Conservation (phyloP, 1,140 invertebrate genomes). For the Hyposmocoma kahamanoa region DNA sequence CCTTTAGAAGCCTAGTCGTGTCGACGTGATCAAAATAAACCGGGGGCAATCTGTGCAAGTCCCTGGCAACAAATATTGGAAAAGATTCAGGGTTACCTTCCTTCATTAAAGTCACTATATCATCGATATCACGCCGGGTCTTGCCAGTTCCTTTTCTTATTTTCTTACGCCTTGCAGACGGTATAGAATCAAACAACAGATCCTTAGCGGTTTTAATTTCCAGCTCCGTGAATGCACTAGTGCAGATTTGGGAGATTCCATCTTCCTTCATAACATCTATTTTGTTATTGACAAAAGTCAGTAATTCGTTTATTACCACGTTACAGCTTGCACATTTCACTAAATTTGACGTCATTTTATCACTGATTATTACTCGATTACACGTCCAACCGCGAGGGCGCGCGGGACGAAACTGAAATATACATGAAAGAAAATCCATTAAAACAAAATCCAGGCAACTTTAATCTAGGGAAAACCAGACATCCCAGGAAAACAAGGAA, state of each 20-base stretch:
- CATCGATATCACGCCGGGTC: background rate
- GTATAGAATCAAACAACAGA: background rate
- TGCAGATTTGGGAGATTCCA: background rate
- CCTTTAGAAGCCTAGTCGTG: conserved; percentile 1
- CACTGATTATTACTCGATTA: no score
- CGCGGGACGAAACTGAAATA: no score
- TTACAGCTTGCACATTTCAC: background rate
- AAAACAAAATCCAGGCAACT: no score
- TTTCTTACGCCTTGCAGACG: background rate
- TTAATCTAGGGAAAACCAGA: no score
- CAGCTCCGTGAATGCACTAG: background rate
- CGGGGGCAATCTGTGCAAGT: conserved; percentile 1
- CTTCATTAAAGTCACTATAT: background rate
- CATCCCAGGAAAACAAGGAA: no score
- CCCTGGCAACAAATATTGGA: conserved; percentile 1
- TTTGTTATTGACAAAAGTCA: background rate
- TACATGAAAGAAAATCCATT: no score
- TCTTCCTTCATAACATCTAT: background rate
- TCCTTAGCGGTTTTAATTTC: background rate
- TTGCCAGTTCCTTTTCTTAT: background rate
- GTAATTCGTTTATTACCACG: no score
- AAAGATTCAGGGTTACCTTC: background rate
- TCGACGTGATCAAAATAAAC: conserved; percentile 6
- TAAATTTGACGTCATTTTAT: background rate
- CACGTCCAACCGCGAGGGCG: no score